Percentiles rank a stretch among this genome's conserved stretches.
These are phyloP conservation scores for Campoletis sonorensis DNA, from an alignment of 1,140 invertebrate species.

Conservation along the genomic window DNA sequence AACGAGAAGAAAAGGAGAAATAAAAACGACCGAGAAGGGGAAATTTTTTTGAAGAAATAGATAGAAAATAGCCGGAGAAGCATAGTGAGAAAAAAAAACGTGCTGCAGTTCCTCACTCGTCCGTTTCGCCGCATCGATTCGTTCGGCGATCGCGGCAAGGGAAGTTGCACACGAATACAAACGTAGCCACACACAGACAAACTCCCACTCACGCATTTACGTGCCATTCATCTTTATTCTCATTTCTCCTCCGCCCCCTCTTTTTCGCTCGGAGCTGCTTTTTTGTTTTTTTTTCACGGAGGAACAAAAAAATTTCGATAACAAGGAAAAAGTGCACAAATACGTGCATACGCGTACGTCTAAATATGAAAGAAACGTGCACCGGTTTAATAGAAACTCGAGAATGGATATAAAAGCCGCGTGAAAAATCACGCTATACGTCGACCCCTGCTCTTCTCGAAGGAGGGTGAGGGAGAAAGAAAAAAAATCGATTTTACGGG, in stretches of 20 bases:
- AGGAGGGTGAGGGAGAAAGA: background rate
- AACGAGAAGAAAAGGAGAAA: background rate
- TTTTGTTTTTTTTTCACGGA: background rate
- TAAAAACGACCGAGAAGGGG: slow-evolving; percentile 15
- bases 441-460: background rate
- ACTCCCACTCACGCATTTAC: slow-evolving; percentile 43
- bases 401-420: background rate
- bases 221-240: slow-evolving; percentile 46
- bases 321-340: slow-evolving; percentile 10
- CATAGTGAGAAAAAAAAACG: background rate
- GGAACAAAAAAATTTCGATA: slow-evolving; percentile 17
- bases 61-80: background rate
- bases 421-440: background rate
- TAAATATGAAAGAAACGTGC: background rate
- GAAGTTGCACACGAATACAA: slow-evolving; percentile 12
- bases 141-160: slow-evolving; percentile 42
- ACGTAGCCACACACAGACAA: background rate
- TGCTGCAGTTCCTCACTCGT: slow-evolving; percentile 47
- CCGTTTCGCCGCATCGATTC: slow-evolving; percentile 51
- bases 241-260: slow-evolving; percentile 34
- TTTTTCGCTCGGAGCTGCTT: background rate
- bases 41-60: slow-evolving; percentile 44
- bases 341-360: background rate
- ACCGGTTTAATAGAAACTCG: background rate
- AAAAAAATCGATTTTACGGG: slow-evolving; percentile 32